phyloP scores from a whole-genome alignment of 2,888 invertebrate species.

The Thymelicus sylvestris region DNA sequence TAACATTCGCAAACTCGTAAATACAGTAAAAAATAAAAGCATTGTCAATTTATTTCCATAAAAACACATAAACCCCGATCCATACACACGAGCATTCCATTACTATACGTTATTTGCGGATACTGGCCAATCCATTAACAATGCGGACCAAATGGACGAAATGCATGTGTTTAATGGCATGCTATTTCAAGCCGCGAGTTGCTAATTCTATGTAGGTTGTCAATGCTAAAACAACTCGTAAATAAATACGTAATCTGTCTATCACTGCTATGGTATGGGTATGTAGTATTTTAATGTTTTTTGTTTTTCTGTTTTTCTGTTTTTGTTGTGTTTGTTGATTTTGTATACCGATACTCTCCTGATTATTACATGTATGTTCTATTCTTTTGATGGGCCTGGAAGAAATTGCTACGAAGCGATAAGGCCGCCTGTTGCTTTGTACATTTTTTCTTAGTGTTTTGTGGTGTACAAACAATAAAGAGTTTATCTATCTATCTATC shows the following conservation, averaged over 20 bases:
- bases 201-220: constrained; percentile 1
- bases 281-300: no score
- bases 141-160: constrained; percentile 24
- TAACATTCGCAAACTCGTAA: background rate
- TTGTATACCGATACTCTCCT: no score
- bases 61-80: constrained; percentile 6
- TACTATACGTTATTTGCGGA: constrained; percentile 28
- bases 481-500: no score
- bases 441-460: no score
- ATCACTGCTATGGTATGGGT: no score
- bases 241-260: background rate
- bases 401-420: no score
- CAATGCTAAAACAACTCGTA: constrained; percentile 3
- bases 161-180: constrained; percentile 26
- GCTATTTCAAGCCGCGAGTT: constrained; percentile 14
- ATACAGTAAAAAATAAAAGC: background rate
- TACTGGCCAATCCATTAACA: constrained; percentile 29
- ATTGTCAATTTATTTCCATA: background rate
- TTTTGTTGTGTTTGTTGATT: no score
- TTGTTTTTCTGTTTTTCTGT: no score
- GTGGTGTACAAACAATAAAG: no score
- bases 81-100: constrained; percentile 7
- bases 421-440: no score
- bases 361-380: no score
- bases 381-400: no score